phyloP scores from a whole-genome alignment of 2,113 vertebrate genomes.

The Halichoeres trimaculatus region DNA sequence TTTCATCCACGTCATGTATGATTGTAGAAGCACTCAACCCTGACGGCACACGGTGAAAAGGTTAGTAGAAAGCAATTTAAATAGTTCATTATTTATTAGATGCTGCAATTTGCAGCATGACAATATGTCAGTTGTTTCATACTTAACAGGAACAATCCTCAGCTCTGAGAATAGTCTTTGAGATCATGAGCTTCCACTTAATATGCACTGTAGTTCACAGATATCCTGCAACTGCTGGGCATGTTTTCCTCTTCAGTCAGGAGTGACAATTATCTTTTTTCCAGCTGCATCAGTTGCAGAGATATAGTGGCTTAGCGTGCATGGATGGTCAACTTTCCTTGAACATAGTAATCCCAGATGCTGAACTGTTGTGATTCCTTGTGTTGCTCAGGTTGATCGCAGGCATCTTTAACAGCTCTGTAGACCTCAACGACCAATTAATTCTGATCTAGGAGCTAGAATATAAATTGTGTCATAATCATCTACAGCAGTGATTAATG shows the following conservation, averaged over 20 bases:
- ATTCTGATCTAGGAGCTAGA: conserved; percentile 40
- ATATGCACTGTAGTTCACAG: conserved; percentile 14
- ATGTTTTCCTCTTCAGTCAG: conserved; percentile 8
- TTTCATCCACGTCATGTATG: conserved; percentile 47
- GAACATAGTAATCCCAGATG: not conserved
- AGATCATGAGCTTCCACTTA: conserved; percentile 38
- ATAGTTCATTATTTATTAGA: conserved; percentile 66
- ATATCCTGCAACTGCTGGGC: not conserved
- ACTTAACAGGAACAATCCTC: conserved; percentile 22
- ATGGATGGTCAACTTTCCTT: conserved; percentile 3
- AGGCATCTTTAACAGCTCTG: conserved; percentile 25
- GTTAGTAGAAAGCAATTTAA: conserved; percentile 54
- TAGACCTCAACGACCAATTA: conserved; percentile 43
- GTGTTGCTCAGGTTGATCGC: conserved; percentile 22
- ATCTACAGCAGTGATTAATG: conserved; percentile 39
- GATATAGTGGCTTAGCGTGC: conserved; percentile 1
- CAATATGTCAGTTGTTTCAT: conserved; percentile 32
- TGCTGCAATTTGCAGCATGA: conserved; percentile 27
- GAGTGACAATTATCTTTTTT: not conserved
- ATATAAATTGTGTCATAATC: conserved; percentile 40
- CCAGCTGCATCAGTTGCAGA: not conserved
- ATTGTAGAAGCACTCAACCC: conserved; percentile 19
- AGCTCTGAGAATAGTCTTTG: not conserved
- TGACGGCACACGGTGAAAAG: conserved; percentile 30
- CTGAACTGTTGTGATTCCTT: not conserved